Conservation (phyloP, 2,797 vertebrate genomes). For the Kryptolebias ocellatus region DNA sequence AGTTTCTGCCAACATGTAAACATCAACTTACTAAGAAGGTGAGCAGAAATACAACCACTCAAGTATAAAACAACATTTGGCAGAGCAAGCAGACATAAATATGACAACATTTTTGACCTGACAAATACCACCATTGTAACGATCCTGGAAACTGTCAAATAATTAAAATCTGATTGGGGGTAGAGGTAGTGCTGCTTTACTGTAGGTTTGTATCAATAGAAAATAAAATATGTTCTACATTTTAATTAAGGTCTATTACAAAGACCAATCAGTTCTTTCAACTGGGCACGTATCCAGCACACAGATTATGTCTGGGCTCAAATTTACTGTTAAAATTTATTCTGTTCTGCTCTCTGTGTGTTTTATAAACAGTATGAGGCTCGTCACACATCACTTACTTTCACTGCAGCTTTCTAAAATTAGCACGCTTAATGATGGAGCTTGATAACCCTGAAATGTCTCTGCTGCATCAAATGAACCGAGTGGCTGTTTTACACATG, state of each 20-base stretch:
- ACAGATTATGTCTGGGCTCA: constrained; percentile 2
- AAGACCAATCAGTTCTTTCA: background rate
- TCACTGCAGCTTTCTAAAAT: constrained; percentile 61
- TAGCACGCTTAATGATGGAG: constrained; percentile 54
- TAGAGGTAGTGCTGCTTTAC: background rate
- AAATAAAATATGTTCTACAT: background rate
- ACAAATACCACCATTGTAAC: background rate
- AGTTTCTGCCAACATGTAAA: background rate
- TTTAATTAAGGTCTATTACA: background rate
- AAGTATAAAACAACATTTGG: background rate
- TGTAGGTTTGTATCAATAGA: background rate
- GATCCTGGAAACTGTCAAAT: background rate
- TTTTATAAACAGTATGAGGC: constrained; percentile 34
- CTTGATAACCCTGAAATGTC: constrained; percentile 62
- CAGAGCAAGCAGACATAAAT: background rate
- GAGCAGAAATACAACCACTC: background rate
- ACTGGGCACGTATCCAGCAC: background rate
- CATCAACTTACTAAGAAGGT: background rate
- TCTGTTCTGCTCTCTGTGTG: constrained; percentile 26
- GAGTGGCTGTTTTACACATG: constrained; percentile 43
- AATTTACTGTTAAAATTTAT: constrained; percentile 7
- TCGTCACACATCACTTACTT: constrained; percentile 43
- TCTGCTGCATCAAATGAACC: constrained; percentile 43
- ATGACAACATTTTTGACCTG: constrained; percentile 1
- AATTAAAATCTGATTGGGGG: background rate